A percentile compares a stretch with the other conserved stretches of the same genome.
Conservation (phyloP, 1,140 invertebrate genomes). For the Philotrypesis tridentata region DNA sequence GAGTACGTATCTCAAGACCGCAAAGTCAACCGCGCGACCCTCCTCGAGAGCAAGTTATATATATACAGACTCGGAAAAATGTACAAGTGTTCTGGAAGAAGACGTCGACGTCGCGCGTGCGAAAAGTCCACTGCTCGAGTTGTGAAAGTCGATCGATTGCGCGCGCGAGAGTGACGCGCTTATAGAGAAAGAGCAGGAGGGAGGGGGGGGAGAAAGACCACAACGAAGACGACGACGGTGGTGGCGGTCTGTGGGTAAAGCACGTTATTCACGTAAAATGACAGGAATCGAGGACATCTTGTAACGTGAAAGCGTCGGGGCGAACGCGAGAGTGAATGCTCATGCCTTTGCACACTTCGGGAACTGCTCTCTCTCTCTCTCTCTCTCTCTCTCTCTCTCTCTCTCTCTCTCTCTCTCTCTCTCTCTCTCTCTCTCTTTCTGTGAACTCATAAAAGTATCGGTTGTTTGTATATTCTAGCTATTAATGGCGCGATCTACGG, state of each 20-base stretch:
- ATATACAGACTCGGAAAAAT: neutral
- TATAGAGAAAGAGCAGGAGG: neutral
- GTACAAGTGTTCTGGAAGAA: neutral
- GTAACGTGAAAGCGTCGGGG: neutral
- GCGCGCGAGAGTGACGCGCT: neutral
- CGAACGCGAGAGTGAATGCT: neutral
- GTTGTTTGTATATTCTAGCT: neutral
- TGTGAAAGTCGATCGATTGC: slow-evolving; percentile 25
- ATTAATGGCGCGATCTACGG: neutral
- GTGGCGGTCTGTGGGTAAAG: neutral
- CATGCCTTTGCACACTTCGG: neutral
- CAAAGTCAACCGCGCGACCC: neutral
- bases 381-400: neutral
- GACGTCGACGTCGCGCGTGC: neutral
- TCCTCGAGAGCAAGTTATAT: neutral
- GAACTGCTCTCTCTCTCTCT: neutral
- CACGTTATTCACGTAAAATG: slow-evolving; percentile 34
- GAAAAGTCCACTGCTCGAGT: neutral
- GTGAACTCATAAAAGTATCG: neutral
- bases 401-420: neutral
- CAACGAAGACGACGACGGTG: no score
- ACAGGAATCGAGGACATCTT: slow-evolving; percentile 32
- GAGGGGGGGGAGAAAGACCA: neutral
- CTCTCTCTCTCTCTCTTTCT: neutral
- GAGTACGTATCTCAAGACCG: neutral